Evolutionary conservation across 2,888 invertebrate genomes (phyloP), one percentile per base, ranked within the genome.

Genomic region (Oscheius myriophilus): DNA sequence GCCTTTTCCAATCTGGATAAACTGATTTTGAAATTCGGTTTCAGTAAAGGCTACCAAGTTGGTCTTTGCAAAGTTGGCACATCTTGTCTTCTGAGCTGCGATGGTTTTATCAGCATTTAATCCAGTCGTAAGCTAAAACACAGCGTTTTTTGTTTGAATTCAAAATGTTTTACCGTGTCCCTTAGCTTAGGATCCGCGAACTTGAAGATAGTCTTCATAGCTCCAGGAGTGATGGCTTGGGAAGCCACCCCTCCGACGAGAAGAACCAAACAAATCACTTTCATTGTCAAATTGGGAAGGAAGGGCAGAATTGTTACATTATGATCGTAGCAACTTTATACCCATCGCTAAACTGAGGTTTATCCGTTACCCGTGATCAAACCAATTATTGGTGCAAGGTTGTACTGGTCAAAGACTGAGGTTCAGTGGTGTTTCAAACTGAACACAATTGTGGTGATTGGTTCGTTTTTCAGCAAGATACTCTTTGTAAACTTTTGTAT

Each of bases 141-240:
- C 3, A n/a, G 4, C 4, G 25, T 53, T 23, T 21, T n/a, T n/a
- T 4, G 18, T 11, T 6, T 53, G 4, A 23, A 23, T 9, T 25
- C 16, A 18, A n/a, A 46, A 3, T 25, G 25, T 25, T 42, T 41
- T 18, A 57, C 57, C 6, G 57, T 57, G 3, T 41, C 25, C 18
- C 3, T 3, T 6, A 57, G 43, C 21, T 33, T 25, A 18, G 57
- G 41, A 18, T 41, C 41, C 11, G 41, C 25, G n/a, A 18, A 57
- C 25, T 57, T 57, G 25, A 57, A 57, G 12, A 57, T 21, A 41
- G 41, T 57, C 25, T 57, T 57, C 12, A 57, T 42, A 3, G 55
- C 55, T 26, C 41, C 41, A 16, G 33, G 55, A 3, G 57, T 57
- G 42, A 57, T 57, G 1, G 16, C 25, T 18, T 57, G 57, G 21